These are phyloP conservation scores for Eupeodes corollae DNA, from an alignment of 1,140 invertebrate species.

Conservation along the genomic window DNA sequence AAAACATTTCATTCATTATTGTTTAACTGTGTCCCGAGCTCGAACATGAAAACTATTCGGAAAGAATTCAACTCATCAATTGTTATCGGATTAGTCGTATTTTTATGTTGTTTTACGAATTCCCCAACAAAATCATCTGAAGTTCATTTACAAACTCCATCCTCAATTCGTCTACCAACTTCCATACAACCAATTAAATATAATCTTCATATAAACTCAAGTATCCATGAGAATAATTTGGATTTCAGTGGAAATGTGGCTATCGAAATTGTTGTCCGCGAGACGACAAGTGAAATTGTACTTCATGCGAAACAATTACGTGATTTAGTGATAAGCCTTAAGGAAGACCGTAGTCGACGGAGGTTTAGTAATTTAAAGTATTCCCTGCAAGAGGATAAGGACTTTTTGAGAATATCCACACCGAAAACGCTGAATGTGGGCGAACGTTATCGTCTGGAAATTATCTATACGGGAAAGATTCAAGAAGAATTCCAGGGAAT, in stretches of 20 bases:
- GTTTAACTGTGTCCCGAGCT: too few relatives aligned
- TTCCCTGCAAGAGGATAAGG: slow-evolving; percentile 8
- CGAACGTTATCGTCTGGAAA: slow-evolving; percentile 22
- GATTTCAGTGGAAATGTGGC: slow-evolving; percentile 47
- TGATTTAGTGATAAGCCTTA: slow-evolving; percentile 22
- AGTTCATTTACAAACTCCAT: too few relatives aligned
- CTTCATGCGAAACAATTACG: slow-evolving; percentile 39
- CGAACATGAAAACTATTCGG: too few relatives aligned
- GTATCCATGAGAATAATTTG: slow-evolving; percentile 41
- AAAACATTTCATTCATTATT: too few relatives aligned
- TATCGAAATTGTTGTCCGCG: slow-evolving; percentile 40
- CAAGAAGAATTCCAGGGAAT: slow-evolving; percentile 42
- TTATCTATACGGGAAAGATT: slow-evolving; percentile 26
- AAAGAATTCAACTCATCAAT: too few relatives aligned
- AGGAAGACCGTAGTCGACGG: slow-evolving; percentile 10
- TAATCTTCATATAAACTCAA: slow-evolving; percentile 48
- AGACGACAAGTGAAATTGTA: slow-evolving; percentile 38
- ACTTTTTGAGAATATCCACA: slow-evolving; percentile 25
- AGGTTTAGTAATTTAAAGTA: slow-evolving; percentile 20
- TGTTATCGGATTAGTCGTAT: too few relatives aligned
- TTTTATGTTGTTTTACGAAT: too few relatives aligned
- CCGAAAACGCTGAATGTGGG: slow-evolving; percentile 9
- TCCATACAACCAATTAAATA: slow-evolving; percentile 50
- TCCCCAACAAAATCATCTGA: too few relatives aligned
- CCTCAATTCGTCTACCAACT: slow-evolving; percentile 45